Conservation (phyloP, 2,888 invertebrate genomes). For the Dicyrtomina minuta region DNA sequence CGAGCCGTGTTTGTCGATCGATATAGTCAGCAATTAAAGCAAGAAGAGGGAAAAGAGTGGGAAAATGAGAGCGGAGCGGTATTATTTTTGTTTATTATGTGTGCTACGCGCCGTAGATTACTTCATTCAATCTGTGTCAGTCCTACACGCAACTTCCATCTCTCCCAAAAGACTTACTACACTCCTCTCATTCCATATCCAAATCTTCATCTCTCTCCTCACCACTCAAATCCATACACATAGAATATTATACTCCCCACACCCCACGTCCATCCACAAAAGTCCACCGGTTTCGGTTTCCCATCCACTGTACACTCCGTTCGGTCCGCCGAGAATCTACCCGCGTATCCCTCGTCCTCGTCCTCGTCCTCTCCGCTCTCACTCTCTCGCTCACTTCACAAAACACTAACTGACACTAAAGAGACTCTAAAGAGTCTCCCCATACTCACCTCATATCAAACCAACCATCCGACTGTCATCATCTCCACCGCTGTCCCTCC, state of each 20-base stretch:
- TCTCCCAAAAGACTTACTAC: no score
- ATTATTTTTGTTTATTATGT: conserved; percentile 50
- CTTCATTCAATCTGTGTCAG: conserved; percentile 49
- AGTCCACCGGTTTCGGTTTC: no score
- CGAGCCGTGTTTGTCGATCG: conserved; percentile 44
- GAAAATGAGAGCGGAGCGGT: conserved; percentile 44
- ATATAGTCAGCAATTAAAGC: conserved; percentile 48
- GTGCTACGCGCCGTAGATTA: conserved; percentile 41
- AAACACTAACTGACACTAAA: not conserved
- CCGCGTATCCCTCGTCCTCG: not conserved
- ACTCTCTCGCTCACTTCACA: not conserved
- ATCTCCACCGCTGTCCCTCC: not conserved
- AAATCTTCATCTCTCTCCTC: no score
- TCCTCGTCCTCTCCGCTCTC: not conserved
- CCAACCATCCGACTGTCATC: not conserved
- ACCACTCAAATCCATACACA: no score
- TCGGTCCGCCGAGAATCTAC: not conserved
- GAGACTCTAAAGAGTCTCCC: not conserved
- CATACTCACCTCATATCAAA: not conserved
- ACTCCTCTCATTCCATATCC: no score
- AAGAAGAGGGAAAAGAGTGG: conserved; percentile 38
- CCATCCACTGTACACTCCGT: conserved; percentile 8
- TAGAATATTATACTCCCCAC: no score
- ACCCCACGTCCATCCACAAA: no score
- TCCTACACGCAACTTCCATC: conserved; percentile 32